Evolutionary conservation across 2,888 invertebrate genomes (phyloP).

Genomic region (Notocelia uddmanniana): DNA sequence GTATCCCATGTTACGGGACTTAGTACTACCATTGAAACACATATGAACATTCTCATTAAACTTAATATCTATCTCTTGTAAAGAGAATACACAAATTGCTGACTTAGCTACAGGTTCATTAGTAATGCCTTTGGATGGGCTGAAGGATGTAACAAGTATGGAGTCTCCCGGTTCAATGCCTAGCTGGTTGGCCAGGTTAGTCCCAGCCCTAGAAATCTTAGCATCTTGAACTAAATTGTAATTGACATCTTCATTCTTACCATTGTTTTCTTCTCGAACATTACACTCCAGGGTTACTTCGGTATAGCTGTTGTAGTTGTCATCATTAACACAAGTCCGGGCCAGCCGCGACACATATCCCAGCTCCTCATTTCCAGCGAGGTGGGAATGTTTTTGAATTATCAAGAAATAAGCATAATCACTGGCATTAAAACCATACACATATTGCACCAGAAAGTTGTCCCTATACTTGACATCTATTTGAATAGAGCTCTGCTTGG

Average conservation of each 20-base stretch:
- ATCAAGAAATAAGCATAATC: constrained; percentile 98
- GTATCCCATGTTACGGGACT: constrained; percentile 96
- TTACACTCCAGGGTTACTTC: constrained; percentile 97
- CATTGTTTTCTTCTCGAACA: constrained; percentile 86
- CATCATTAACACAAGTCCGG: constrained; percentile 97
- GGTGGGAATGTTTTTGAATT: constrained; percentile 96
- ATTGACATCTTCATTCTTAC: constrained; percentile 83
- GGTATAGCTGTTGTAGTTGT: constrained; percentile 98
- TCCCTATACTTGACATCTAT: constrained; percentile 97
- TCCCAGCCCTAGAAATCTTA: constrained; percentile 94
- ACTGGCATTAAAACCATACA: constrained; percentile 98
- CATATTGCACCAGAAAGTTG: constrained; percentile 97
- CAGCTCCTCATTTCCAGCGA: constrained; percentile 94
- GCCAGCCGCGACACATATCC: constrained; percentile 96
- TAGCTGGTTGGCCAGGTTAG: constrained; percentile 92
- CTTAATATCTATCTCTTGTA: constrained; percentile 95
- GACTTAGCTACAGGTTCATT: constrained; percentile 94
- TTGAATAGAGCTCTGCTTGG: constrained; percentile 93
- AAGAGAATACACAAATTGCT: constrained; percentile 96
- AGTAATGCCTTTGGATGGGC: constrained; percentile 95
- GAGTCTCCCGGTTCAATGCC: constrained; percentile 92
- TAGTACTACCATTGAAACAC: constrained; percentile 98
- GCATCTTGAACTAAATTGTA: constrained; percentile 98
- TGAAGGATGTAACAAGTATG: constrained; percentile 95
- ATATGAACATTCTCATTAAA: constrained; percentile 99